A percentile compares a stretch with the other conserved stretches of the same genome.
phyloP scores from a whole-genome alignment of 2,888 invertebrate species.

The Oscheius myriophilus region DNA sequence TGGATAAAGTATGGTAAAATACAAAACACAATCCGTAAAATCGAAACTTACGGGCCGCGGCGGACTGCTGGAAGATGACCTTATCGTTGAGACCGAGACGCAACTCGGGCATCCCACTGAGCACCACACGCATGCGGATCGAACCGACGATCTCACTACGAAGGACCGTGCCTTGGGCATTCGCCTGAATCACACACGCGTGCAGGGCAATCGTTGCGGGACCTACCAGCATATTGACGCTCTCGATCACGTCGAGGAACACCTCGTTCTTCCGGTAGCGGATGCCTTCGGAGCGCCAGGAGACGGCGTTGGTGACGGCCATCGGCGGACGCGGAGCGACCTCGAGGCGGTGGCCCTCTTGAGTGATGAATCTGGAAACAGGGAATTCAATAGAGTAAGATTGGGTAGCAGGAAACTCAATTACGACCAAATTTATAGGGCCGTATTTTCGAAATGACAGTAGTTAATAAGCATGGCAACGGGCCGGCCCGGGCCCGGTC shows the following conservation, averaged over 20 bases:
- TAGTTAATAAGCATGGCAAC: no score
- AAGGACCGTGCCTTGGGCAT: slow-evolving; percentile 94
- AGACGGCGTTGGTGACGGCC: slow-evolving; percentile 98
- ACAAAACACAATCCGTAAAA: not conserved
- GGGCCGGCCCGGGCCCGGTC: no score
- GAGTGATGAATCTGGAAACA: slow-evolving; percentile 83
- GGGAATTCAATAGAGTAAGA: no score
- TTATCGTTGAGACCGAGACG: slow-evolving; percentile 96
- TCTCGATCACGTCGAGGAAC: slow-evolving; percentile 97
- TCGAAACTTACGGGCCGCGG: slow-evolving; percentile 73
- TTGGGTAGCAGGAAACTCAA: no score
- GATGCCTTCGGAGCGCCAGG: slow-evolving; percentile 95
- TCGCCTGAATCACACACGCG: slow-evolving; percentile 76
- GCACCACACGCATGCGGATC: slow-evolving; percentile 96
- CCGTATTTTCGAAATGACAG: no score
- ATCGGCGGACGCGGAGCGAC: slow-evolving; percentile 90
- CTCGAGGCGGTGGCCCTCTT: slow-evolving; percentile 96
- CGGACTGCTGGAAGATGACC: slow-evolving; percentile 93
- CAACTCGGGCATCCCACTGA: slow-evolving; percentile 98
- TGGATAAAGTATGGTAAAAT: not conserved
- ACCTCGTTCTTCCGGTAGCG: slow-evolving; percentile 99
- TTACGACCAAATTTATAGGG: no score
- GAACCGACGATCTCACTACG: slow-evolving; percentile 97
- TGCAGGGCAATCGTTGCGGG: not conserved
- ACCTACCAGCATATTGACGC: slow-evolving; percentile 86